These are phyloP conservation scores for Drosophila simulans DNA, from an alignment of 1,140 invertebrate genomes.

Conservation along the genomic window DNA sequence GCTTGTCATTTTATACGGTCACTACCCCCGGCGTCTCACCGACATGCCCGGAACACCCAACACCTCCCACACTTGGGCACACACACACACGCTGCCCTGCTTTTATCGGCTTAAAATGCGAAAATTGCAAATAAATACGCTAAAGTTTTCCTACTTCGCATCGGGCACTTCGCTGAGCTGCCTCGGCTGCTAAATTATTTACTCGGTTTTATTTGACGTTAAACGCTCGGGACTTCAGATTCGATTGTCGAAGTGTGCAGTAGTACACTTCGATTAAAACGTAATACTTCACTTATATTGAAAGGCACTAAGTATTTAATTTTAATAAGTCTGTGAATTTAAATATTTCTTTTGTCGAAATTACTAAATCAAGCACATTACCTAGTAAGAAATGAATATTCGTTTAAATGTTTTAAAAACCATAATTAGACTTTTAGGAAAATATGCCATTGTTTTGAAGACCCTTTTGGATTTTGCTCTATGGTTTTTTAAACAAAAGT, in stretches of 20 bases:
- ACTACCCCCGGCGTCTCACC: slow-evolving; percentile 16
- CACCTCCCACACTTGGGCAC: slow-evolving; percentile 1
- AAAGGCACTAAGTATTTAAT: too few relatives aligned
- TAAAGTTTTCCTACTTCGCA: slow-evolving; percentile 51
- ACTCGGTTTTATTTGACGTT: slow-evolving; percentile 75
- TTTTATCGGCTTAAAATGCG: slow-evolving; percentile 81
- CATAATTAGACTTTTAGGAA: too few relatives aligned
- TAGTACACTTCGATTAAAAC: slow-evolving; percentile 14
- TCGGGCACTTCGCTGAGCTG: slow-evolving; percentile 38
- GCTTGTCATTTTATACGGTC: slow-evolving; percentile 76
- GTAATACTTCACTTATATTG: too few relatives aligned
- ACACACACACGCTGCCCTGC: slow-evolving; percentile 23
- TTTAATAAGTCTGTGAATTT: too few relatives aligned
- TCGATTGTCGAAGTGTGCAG: slow-evolving; percentile 44
- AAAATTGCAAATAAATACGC: slow-evolving; percentile 80
- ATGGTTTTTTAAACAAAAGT: too few relatives aligned
- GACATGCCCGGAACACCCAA: background rate
- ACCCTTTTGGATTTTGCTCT: too few relatives aligned
- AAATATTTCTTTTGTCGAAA: too few relatives aligned
- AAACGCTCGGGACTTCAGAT: slow-evolving; percentile 60
- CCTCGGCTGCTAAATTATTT: slow-evolving; percentile 72
- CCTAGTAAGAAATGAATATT: too few relatives aligned
- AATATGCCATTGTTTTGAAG: too few relatives aligned
- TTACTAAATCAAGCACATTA: too few relatives aligned
- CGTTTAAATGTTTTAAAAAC: too few relatives aligned